Conservation (phyloP, 92 coral and sea anemone genomes). For the Bergia puertoricense region DNA sequence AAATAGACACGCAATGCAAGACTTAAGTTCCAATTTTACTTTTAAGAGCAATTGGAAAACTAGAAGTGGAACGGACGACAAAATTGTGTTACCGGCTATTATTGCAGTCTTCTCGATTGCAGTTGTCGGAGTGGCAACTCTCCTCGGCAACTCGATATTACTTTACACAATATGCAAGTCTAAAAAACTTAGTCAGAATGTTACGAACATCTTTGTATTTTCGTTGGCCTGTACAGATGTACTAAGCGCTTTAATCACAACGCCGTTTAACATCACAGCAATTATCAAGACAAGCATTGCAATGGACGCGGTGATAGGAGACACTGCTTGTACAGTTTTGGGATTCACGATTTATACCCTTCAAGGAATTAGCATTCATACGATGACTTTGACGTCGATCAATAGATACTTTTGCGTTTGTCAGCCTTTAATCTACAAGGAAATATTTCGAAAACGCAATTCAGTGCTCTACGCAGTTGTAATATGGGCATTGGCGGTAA, state of each 20-base stretch:
- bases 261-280: background rate
- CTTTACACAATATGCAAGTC: background rate
- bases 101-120: background rate
- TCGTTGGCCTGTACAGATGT: slow-evolving; percentile 3
- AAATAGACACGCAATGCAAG: no score
- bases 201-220: slow-evolving; percentile 11
- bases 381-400: slow-evolving; percentile 6
- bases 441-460: background rate
- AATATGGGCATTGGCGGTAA: background rate
- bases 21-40: no score
- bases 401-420: background rate
- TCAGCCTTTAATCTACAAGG: slow-evolving; percentile 3
- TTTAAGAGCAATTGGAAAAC: no score
- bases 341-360: background rate
- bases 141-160: background rate
- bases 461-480: background rate
- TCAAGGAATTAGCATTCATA: background rate
- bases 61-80: background rate
- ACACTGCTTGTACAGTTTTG: background rate
- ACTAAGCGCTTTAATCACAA: no score
- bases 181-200: background rate
- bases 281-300: background rate
- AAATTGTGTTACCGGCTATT: background rate
- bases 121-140: background rate
- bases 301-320: no score